A percentile compares a stretch with the other conserved stretches of the same genome.
These are phyloP conservation scores for Isotomurus palustris DNA, from an alignment of 2,888 invertebrate genomes.

Conservation along the genomic window DNA sequence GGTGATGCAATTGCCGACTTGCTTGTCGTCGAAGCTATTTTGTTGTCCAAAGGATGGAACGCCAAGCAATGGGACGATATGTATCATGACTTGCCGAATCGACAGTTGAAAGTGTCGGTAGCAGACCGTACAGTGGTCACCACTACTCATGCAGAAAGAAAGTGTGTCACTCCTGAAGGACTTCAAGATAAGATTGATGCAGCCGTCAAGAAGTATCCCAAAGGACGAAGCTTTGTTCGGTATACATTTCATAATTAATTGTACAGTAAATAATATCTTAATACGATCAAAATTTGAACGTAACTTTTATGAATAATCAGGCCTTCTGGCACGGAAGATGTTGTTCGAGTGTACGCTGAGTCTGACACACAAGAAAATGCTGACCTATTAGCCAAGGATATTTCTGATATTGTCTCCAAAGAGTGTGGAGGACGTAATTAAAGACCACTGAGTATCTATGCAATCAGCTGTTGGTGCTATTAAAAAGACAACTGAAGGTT, in stretches of 20 bases:
- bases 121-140: conserved; percentile 77
- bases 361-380: conserved; percentile 69
- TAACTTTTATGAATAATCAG: conserved; percentile 55
- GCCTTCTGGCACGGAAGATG: conserved; percentile 95
- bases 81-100: conserved; percentile 82
- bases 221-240: conserved; percentile 82
- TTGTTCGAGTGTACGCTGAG: conserved; percentile 94
- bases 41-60: conserved; percentile 75
- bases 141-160: conserved; percentile 82
- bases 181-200: conserved; percentile 75
- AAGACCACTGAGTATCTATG: too few relatives aligned
- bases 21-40: conserved; percentile 84
- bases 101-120: conserved; percentile 82
- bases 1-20: conserved; percentile 97
- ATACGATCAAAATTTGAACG: background rate
- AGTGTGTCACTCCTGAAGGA: conserved; percentile 72
- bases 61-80: conserved; percentile 72
- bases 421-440: too few relatives aligned
- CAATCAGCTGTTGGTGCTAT: too few relatives aligned
- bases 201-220: conserved; percentile 62
- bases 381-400: conserved; percentile 68
- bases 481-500: too few relatives aligned
- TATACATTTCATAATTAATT: conserved; percentile 47
- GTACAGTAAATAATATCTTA: background rate
- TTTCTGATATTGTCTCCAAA: too few relatives aligned